These are phyloP conservation scores for Cecidostiba fungosa DNA, from an alignment of 2,888 invertebrate genomes.

Conservation along the genomic window DNA sequence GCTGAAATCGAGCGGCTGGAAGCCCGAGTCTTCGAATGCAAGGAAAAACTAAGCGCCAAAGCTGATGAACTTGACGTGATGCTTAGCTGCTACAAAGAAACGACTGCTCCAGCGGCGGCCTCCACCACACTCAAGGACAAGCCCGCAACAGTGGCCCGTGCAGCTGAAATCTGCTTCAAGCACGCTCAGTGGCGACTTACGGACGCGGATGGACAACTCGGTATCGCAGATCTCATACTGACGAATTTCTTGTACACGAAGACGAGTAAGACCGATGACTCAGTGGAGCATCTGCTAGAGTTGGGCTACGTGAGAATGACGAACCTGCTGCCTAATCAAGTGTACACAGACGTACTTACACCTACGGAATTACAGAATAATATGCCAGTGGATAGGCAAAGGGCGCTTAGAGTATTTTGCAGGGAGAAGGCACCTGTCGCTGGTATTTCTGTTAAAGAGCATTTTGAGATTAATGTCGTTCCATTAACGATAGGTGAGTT, in stretches of 20 bases:
- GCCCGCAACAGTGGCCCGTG: slow-evolving; percentile 89
- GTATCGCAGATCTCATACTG: slow-evolving; percentile 96
- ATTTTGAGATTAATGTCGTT: slow-evolving; percentile 98
- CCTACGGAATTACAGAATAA: slow-evolving; percentile 91
- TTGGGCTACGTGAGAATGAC: slow-evolving; percentile 97
- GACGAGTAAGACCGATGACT: slow-evolving; percentile 97
- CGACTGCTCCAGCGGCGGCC: slow-evolving; percentile 83
- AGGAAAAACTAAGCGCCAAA: slow-evolving; percentile 91
- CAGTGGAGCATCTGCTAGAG: slow-evolving; percentile 97
- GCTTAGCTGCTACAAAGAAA: slow-evolving; percentile 95
- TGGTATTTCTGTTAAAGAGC: slow-evolving; percentile 99
- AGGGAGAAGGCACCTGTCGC: slow-evolving; percentile 98
- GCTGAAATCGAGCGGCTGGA: slow-evolving; percentile 88
- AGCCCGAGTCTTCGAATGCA: slow-evolving; percentile 91
- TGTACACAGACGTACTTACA: slow-evolving; percentile 93
- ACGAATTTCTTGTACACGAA: slow-evolving; percentile 99
- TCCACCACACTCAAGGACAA: slow-evolving; percentile 86
- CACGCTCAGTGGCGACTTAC: slow-evolving; percentile 99
- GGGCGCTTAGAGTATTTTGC: slow-evolving; percentile 96
- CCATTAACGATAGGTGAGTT: slow-evolving; percentile 91
- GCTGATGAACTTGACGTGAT: slow-evolving; percentile 98
- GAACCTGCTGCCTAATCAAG: slow-evolving; percentile 96
- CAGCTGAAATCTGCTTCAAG: slow-evolving; percentile 98
- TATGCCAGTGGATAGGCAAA: slow-evolving; percentile 93
- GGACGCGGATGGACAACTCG: slow-evolving; percentile 98